Evolutionary conservation across 2,797 vertebrate species (phyloP), one percentile per base, ranked within the genome.

Genomic region (Micrastur ruficollis): DNA sequence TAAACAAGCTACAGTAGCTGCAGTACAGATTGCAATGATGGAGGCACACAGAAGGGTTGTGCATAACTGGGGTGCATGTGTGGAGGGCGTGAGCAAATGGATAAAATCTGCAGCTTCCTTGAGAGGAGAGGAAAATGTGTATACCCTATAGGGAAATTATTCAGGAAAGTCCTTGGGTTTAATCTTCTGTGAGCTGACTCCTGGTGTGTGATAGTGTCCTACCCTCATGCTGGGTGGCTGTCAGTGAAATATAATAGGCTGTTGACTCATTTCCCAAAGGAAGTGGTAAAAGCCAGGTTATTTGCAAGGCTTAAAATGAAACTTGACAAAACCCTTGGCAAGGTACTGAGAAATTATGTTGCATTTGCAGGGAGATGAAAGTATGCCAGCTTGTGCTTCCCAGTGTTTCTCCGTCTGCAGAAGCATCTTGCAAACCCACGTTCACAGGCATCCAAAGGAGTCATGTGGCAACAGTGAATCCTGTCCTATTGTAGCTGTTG

Each of bases 271-370:
- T 95, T 94, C 71, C 91, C 80, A 47, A 66, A 91, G 90, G 94
- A 95, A 84, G 58, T 25, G 32, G 22, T 95, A 79, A 86, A 89
- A 95, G 86, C 83, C 67, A 82, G 67, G 83, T 86, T 94, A 80
- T 95, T 95, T 96, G 66, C 63, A 63, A 82, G 78, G 40, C 78
- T 95, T 95, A 86, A 94, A 93, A 95, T 93, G 89, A 82, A 49
- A 56, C 56, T 89, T 95, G 88, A 95, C 91, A 92, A 93, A 94
- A 89, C 20, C 40, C 70, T 95, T 93, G 96, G 88, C 91, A 91
- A 80, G 74, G 55, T 59, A 73, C 23, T 47, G 56, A 91, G 75
- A 82, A 94, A 89, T 89, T 61, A 78, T 26, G 50, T 68, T 88
- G 46, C 50, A 8, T 47, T 88, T 80, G 42, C n/a, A 40, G 72